phyloP scores from a whole-genome alignment of 2,797 vertebrate species.

The Uromys caudimaculatus region DNA sequence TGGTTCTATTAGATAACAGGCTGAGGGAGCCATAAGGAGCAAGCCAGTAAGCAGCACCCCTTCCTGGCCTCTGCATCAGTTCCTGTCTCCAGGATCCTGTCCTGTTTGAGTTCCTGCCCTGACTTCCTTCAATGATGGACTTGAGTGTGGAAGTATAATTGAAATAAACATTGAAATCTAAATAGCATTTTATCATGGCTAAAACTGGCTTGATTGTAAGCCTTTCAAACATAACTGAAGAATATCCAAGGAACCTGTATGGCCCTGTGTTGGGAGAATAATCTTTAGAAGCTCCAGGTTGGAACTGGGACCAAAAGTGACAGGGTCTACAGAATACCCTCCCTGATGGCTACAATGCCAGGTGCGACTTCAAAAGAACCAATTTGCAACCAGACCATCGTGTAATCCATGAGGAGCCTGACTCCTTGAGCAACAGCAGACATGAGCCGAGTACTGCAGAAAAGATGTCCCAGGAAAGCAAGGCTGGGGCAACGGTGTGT shows the following conservation, averaged over 20 bases:
- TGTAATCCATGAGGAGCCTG: rapidly evolving
- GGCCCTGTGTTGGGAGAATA: background rate
- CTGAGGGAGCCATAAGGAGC: background rate
- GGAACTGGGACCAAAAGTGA: background rate
- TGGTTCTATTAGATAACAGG: background rate
- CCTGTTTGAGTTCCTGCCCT: background rate
- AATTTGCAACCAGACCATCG: background rate
- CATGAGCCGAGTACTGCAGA: too few relatives aligned
- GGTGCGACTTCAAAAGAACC: background rate
- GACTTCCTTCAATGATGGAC: background rate
- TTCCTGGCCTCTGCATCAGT: background rate
- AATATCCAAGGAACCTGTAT: background rate
- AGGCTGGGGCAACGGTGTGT: rapidly evolving
- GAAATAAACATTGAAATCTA: background rate
- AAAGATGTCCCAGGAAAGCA: background rate
- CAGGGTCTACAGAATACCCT: background rate
- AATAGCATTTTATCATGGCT: rapidly evolving
- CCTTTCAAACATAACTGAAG: background rate
- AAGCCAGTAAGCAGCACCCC: background rate
- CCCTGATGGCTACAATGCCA: too few relatives aligned
- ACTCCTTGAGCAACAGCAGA: background rate
- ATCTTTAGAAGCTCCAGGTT: background rate
- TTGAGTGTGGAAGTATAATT: background rate
- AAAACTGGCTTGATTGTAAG: background rate
- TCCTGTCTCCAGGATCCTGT: background rate